Percentiles rank a stretch among this genome's conserved stretches.
These are phyloP conservation scores for Manduca sexta DNA, from an alignment of 1,140 invertebrate genomes.

Conservation along the genomic window DNA sequence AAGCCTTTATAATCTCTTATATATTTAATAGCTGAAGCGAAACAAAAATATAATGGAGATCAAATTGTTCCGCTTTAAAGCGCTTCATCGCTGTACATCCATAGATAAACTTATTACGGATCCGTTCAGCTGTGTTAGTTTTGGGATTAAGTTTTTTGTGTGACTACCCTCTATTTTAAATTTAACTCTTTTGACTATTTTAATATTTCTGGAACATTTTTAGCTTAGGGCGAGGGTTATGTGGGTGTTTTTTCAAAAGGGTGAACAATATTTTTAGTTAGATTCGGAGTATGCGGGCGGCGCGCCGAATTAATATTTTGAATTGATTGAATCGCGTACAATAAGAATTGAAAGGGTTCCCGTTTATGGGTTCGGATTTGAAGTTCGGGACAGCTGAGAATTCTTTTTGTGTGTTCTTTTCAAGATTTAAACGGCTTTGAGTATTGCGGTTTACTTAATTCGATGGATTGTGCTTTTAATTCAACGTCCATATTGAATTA, in stretches of 20 bases:
- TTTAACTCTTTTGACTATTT: slow-evolving; percentile 72
- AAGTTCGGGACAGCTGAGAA: neutral
- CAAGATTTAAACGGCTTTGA: neutral
- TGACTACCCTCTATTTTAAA: slow-evolving; percentile 56
- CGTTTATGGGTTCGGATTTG: slow-evolving; percentile 1
- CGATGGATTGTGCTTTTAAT: too few relatives aligned
- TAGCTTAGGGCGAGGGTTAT: slow-evolving; percentile 54
- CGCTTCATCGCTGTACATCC: slow-evolving; percentile 7
- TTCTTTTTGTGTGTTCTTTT: too few relatives aligned
- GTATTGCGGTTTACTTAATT: neutral
- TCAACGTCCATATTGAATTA: too few relatives aligned
- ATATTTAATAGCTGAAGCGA: too few relatives aligned
- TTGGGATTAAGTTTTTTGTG: slow-evolving; percentile 52
- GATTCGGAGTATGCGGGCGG: slow-evolving; percentile 25
- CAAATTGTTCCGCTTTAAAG: slow-evolving; percentile 6
- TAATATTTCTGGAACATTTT: slow-evolving; percentile 70
- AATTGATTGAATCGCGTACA: slow-evolving; percentile 39
- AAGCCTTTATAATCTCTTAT: too few relatives aligned
- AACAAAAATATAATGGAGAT: too few relatives aligned
- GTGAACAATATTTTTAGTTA: slow-evolving; percentile 26
- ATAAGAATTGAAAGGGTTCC: slow-evolving; percentile 38
- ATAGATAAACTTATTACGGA: slow-evolving; percentile 33
- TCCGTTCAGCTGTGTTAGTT: slow-evolving; percentile 66
- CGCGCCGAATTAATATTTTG: slow-evolving; percentile 31
- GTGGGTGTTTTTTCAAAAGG: slow-evolving; percentile 38